phyloP scores from a whole-genome alignment of 2,113 vertebrate species.

The Nicator chloris region DNA sequence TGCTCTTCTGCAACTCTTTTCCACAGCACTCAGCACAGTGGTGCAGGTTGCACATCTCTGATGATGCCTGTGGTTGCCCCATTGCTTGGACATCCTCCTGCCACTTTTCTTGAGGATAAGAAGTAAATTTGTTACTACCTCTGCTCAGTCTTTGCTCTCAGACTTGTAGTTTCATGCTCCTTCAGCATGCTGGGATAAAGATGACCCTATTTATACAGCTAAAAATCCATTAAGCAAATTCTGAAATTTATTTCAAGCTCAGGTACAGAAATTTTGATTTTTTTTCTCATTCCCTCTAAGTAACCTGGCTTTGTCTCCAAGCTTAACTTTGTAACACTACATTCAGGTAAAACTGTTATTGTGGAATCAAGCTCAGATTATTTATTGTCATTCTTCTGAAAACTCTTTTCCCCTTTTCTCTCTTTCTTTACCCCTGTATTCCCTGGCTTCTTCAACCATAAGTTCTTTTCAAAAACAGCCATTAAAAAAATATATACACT shows the following conservation, averaged over 20 bases:
- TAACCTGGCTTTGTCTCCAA: not conserved
- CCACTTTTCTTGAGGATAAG: not conserved
- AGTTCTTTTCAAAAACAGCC: not conserved
- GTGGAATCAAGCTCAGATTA: not conserved
- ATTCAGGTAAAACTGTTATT: not conserved
- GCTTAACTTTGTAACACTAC: not conserved
- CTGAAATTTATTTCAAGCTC: not conserved
- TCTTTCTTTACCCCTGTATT: not conserved
- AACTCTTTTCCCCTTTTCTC: fast-evolving
- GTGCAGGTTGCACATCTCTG: not conserved
- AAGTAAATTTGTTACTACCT: not conserved
- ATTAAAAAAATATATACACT: not conserved
- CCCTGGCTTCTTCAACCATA: not conserved
- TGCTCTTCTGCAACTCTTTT: not conserved
- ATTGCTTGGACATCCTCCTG: not conserved
- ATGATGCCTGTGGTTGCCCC: not conserved
- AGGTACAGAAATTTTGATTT: not conserved
- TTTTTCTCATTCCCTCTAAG: not conserved
- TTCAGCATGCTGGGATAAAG: not conserved
- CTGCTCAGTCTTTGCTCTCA: not conserved
- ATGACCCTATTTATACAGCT: not conserved
- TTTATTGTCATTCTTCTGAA: not conserved
- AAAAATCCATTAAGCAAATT: not conserved
- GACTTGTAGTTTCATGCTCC: not conserved
- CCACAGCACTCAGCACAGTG: not conserved